Evolutionary conservation across 2,888 invertebrate species (phyloP).

Genomic region (Tridacna gigas): DNA sequence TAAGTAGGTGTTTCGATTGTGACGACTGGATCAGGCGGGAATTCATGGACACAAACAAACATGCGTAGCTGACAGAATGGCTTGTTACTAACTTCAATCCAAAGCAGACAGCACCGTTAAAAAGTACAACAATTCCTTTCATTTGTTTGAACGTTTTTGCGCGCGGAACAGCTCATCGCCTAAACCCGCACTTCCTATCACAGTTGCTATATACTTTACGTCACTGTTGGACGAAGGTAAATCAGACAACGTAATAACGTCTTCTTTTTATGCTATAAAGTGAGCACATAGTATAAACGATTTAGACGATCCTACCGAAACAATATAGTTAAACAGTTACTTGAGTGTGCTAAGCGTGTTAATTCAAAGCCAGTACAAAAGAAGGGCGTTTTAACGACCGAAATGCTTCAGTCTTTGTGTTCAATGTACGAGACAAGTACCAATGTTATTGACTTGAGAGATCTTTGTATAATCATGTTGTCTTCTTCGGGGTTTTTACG

Average conservation of each 20-base stretch:
- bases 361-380: conserved; percentile 20
- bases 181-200: neutral
- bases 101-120: neutral
- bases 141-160: neutral
- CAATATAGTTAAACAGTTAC: conserved; percentile 16
- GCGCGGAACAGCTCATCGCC: neutral
- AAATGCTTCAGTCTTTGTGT: conserved; percentile 21
- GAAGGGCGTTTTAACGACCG: conserved; percentile 24
- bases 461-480: conserved; percentile 33
- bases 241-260: neutral
- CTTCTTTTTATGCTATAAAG: conserved; percentile 22
- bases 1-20: neutral
- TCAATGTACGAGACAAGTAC: neutral
- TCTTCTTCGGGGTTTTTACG: conserved; percentile 32
- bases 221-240: neutral
- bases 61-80: neutral
- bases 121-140: neutral
- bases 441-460: conserved; percentile 37
- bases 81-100: neutral
- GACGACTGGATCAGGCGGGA: neutral
- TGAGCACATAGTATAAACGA: conserved; percentile 35
- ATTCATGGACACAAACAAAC: neutral
- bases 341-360: conserved; percentile 29
- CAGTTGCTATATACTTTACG: neutral
- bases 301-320: too few relatives aligned